phyloP scores from a whole-genome alignment of 2,888 invertebrate species.

The Euphydryas editha region DNA sequence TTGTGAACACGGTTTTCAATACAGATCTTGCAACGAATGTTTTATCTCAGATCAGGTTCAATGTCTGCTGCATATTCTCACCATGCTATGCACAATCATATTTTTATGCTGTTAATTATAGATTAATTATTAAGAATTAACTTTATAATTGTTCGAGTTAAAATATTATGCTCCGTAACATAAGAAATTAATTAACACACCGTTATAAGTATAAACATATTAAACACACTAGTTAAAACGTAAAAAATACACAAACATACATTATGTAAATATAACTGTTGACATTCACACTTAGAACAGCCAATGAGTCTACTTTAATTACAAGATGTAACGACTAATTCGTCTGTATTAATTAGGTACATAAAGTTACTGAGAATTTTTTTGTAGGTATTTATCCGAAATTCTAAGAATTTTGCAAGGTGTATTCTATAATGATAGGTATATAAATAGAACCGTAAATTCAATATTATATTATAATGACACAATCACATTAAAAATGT shows the following conservation, averaged over 20 bases:
- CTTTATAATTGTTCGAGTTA: too few relatives aligned
- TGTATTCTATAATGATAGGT: background rate
- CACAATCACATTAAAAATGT: background rate
- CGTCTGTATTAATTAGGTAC: background rate
- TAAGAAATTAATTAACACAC: too few relatives aligned
- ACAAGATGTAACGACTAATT: background rate
- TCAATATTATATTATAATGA: background rate
- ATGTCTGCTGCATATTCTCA: too few relatives aligned
- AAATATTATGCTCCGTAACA: too few relatives aligned
- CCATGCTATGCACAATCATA: too few relatives aligned
- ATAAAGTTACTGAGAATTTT: background rate
- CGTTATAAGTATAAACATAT: too few relatives aligned
- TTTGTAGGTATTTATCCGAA: background rate
- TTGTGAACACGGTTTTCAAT: too few relatives aligned
- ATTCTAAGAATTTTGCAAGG: conserved; percentile 14
- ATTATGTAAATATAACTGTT: background rate
- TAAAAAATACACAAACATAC: background rate
- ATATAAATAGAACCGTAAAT: background rate
- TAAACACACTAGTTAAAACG: background rate
- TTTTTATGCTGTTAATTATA: too few relatives aligned
- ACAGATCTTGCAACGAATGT: too few relatives aligned
- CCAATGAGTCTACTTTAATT: background rate
- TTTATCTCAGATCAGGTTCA: too few relatives aligned
- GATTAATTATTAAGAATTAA: too few relatives aligned
- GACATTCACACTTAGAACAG: background rate